Evolutionary conservation across 2,113 vertebrate species (phyloP).

Genomic region (Nymphicus hollandicus): DNA sequence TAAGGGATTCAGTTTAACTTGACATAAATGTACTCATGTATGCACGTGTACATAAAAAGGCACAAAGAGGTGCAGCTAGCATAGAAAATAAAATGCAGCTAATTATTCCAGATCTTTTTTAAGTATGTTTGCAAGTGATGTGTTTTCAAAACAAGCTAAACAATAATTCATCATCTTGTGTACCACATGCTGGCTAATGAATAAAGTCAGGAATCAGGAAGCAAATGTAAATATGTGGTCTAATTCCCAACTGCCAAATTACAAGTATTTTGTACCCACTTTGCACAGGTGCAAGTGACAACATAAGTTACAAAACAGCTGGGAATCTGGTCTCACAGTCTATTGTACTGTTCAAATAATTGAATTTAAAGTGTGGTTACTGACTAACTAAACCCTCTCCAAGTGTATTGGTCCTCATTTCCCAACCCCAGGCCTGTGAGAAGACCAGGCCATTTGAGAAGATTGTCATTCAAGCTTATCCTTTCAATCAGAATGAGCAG

Average conservation of each 20-base stretch:
- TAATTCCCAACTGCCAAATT: conserved; percentile 56
- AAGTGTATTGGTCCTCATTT: conserved; percentile 51
- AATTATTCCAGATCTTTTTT: conserved; percentile 54
- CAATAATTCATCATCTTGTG: conserved; percentile 30
- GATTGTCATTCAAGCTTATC: conserved; percentile 72
- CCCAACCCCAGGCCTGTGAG: conserved; percentile 58
- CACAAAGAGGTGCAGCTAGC: conserved; percentile 24
- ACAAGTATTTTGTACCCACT: conserved; percentile 60
- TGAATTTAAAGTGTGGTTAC: conserved; percentile 52
- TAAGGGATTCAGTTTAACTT: conserved; percentile 22
- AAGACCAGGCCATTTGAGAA: conserved; percentile 62
- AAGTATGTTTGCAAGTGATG: conserved; percentile 35
- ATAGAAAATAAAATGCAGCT: conserved; percentile 49
- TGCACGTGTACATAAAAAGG: background rate
- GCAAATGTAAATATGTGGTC: conserved; percentile 32
- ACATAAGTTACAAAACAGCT: conserved; percentile 51
- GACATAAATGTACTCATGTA: background rate
- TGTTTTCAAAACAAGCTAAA: conserved; percentile 61
- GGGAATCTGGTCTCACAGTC: conserved; percentile 26
- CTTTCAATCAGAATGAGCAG: conserved; percentile 65
- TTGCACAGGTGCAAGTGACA: conserved; percentile 60
- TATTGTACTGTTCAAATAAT: conserved; percentile 37
- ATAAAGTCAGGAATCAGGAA: conserved; percentile 65
- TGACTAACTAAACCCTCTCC: conserved; percentile 48
- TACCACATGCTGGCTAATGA: conserved; percentile 58